Evolutionary conservation across 92 coral and sea anemone species (phyloP).

Genomic region (Anthopleura xanthogrammica): DNA sequence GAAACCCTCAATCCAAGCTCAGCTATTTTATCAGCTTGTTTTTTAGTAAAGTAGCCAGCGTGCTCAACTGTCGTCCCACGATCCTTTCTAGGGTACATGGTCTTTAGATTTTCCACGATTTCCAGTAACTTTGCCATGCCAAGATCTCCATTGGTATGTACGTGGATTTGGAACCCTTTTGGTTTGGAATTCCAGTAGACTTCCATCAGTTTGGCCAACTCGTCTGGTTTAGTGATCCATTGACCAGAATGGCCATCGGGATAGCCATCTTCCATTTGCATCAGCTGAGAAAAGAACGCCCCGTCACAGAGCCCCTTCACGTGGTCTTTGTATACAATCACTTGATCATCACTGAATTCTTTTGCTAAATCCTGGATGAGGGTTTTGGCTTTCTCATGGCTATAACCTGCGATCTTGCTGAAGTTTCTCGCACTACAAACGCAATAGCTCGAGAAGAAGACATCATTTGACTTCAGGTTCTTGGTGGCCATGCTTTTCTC

Average conservation of each 20-base stretch:
- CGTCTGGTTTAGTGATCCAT: conserved; percentile 36
- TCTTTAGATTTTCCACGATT: conserved; percentile 29
- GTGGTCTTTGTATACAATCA: conserved; percentile 40
- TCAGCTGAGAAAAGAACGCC: conserved; percentile 38
- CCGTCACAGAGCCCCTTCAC: conserved; percentile 35
- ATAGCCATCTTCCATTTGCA: conserved; percentile 47
- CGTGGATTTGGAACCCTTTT: conserved; percentile 45
- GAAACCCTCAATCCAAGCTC: conserved; percentile 35
- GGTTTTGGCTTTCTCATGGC: conserved; percentile 17
- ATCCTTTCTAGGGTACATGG: conserved; percentile 26
- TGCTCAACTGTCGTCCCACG: conserved; percentile 41
- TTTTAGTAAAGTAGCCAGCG: conserved; percentile 53
- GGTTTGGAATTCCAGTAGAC: conserved; percentile 33
- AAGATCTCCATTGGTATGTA: conserved; percentile 53
- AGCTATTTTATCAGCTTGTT: conserved; percentile 47
- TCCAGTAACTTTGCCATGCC: conserved; percentile 35
- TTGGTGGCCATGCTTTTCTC: background rate
- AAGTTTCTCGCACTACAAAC: conserved; percentile 37
- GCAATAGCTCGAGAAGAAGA: conserved; percentile 40
- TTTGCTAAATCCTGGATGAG: conserved; percentile 13
- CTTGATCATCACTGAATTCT: conserved; percentile 33
- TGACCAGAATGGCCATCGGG: conserved; percentile 32
- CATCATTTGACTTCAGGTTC: conserved; percentile 27
- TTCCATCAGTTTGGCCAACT: conserved; percentile 26
- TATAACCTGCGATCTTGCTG: conserved; percentile 3